Evolutionary conservation across 2,797 vertebrate species (phyloP).

Genomic region (Poeciliopsis turneri): DNA sequence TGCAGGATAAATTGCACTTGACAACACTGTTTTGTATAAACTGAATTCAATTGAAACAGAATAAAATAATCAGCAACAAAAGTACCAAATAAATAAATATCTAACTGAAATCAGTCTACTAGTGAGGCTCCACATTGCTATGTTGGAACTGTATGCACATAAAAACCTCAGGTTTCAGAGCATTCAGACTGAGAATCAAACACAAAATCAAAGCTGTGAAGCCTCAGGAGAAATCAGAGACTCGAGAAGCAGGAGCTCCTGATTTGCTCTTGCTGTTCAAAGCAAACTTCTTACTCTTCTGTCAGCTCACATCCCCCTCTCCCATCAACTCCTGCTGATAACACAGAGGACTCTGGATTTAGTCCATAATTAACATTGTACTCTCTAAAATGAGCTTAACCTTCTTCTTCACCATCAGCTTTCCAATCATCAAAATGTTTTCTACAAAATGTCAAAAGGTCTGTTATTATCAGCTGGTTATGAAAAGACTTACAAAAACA

Average conservation of each 20-base stretch:
- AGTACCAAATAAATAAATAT: neutral
- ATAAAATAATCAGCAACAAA: neutral
- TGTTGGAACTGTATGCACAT: neutral
- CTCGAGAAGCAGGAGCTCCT: neutral
- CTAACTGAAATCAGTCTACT: neutral
- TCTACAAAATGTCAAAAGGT: neutral
- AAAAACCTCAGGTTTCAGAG: neutral
- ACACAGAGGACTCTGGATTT: neutral
- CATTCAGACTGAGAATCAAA: neutral
- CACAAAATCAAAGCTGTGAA: neutral
- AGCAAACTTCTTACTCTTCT: neutral
- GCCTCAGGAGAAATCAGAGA: neutral
- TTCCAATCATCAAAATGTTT: neutral
- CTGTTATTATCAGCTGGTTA: neutral
- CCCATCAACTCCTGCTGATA: neutral
- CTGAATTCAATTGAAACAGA: neutral
- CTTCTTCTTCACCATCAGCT: neutral
- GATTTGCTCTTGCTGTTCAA: neutral
- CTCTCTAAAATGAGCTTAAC: neutral
- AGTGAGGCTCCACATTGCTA: neutral
- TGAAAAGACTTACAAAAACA: neutral
- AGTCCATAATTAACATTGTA: neutral
- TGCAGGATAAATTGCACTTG: neutral
- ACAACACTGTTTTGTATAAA: neutral
- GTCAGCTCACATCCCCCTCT: neutral